Evolutionary conservation across 1,140 invertebrate genomes (phyloP).

Genomic region (Branchinecta lindahli): DNA sequence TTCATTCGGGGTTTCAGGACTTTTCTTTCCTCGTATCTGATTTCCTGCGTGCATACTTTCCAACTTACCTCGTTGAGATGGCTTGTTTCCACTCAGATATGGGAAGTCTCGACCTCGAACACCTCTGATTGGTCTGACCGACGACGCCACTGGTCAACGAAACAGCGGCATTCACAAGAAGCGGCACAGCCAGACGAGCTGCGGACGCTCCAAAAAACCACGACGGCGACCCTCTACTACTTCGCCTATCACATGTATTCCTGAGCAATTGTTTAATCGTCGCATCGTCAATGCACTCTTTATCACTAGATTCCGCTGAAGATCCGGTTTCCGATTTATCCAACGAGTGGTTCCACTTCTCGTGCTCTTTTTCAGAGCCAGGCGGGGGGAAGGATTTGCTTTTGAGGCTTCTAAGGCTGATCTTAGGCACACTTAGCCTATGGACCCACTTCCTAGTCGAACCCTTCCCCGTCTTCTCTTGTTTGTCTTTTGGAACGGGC

Average conservation of each 20-base stretch:
- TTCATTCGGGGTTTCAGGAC: too few relatives aligned
- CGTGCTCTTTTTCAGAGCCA: not conserved
- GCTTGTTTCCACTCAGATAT: constrained; percentile 3
- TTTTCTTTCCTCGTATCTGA: too few relatives aligned
- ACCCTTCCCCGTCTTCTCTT: not conserved
- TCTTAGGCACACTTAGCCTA: constrained; percentile 13
- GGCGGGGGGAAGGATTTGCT: constrained; percentile 13
- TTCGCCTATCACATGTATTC: not conserved
- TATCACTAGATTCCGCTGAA: not conserved
- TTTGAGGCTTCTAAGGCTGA: constrained; percentile 13
- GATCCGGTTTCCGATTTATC: not conserved
- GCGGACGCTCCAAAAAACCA: constrained; percentile 2
- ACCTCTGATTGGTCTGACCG: not conserved
- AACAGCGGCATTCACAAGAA: not conserved
- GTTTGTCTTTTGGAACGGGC: not conserved
- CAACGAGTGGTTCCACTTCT: not conserved
- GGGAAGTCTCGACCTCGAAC: not conserved
- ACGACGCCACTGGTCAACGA: not conserved
- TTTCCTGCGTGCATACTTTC: too few relatives aligned
- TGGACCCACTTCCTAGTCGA: constrained; percentile 7
- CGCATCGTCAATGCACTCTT: not conserved
- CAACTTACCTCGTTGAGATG: not conserved
- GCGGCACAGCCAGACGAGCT: not conserved
- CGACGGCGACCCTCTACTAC: not conserved
- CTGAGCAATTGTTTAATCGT: not conserved